A percentile compares a stretch with the other conserved stretches of the same genome.
Conservation (phyloP, 2,113 vertebrate genomes). For the Larimichthys polyactis region DNA sequence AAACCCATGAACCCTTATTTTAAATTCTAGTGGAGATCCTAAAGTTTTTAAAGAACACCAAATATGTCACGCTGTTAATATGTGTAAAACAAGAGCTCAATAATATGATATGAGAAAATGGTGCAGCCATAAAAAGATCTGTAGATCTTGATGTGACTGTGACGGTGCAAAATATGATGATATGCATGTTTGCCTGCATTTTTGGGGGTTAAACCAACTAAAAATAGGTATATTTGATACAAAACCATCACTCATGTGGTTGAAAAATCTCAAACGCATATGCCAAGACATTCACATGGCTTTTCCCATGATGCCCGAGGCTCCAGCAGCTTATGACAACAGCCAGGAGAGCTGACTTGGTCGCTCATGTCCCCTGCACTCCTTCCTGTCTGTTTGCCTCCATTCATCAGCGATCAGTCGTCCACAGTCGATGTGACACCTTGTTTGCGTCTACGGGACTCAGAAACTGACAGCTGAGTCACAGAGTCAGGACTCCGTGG, state of each 20-base stretch:
- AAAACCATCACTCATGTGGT: background rate
- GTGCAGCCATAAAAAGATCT: background rate
- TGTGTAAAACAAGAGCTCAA: background rate
- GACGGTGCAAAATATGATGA: no score
- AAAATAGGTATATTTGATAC: background rate
- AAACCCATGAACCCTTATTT: constrained; percentile 4
- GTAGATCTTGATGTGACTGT: background rate
- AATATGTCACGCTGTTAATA: background rate
- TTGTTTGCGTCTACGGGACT: constrained; percentile 45
- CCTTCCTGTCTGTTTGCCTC: constrained; percentile 7
- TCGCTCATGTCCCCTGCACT: background rate
- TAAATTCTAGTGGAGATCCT: background rate
- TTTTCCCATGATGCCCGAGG: constrained; percentile 41
- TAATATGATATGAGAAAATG: background rate
- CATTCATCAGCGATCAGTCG: constrained; percentile 37
- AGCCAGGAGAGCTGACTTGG: constrained; percentile 50
- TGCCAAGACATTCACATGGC: constrained; percentile 26
- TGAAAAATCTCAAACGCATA: background rate
- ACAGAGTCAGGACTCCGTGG: constrained; percentile 13
- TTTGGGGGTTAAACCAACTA: background rate
- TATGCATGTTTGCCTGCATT: no score
- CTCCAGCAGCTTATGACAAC: constrained; percentile 34
- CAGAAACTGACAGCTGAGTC: constrained; percentile 44
- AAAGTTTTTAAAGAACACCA: background rate
- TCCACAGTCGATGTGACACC: constrained; percentile 22